Percentiles rank a stretch among this genome's conserved stretches.
Conservation (phyloP, 2,113 vertebrate species). For the Chinchilla lanigera region DNA sequence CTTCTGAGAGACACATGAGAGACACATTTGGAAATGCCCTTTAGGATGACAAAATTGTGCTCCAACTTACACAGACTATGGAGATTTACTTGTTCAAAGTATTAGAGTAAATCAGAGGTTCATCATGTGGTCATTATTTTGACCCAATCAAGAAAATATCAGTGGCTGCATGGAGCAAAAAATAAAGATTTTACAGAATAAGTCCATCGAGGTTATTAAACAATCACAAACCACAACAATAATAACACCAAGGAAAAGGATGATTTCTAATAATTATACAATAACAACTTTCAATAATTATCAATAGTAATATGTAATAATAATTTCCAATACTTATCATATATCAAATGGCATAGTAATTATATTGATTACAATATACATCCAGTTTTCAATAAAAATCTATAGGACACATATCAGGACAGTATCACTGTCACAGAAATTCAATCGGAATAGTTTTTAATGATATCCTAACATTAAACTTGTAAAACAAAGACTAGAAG, state of each 20-base stretch:
- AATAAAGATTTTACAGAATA: not conserved
- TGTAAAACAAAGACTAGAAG: not conserved
- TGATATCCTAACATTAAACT: not conserved
- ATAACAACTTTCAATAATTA: too few relatives aligned
- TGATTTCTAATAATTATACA: not conserved
- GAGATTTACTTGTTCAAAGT: not conserved
- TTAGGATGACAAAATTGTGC: not conserved
- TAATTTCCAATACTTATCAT: not conserved
- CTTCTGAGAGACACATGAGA: too few relatives aligned
- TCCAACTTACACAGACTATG: not conserved
- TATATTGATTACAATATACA: not conserved
- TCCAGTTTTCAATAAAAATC: not conserved
- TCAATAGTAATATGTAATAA: too few relatives aligned
- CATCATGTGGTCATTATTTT: not conserved
- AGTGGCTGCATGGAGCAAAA: not conserved
- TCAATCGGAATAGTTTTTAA: too few relatives aligned
- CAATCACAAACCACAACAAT: not conserved
- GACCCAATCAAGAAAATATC: not conserved
- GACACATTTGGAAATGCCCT: not conserved
- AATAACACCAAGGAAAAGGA: not conserved
- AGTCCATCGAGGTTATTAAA: not conserved
- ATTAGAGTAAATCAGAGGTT: not conserved
- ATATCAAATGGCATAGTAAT: not conserved
- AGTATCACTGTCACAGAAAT: fast-evolving
- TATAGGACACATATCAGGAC: not conserved